Percentiles rank a stretch among this genome's conserved stretches.
phyloP scores from a whole-genome alignment of 2,888 invertebrate genomes.

The Coenonympha arcania region DNA sequence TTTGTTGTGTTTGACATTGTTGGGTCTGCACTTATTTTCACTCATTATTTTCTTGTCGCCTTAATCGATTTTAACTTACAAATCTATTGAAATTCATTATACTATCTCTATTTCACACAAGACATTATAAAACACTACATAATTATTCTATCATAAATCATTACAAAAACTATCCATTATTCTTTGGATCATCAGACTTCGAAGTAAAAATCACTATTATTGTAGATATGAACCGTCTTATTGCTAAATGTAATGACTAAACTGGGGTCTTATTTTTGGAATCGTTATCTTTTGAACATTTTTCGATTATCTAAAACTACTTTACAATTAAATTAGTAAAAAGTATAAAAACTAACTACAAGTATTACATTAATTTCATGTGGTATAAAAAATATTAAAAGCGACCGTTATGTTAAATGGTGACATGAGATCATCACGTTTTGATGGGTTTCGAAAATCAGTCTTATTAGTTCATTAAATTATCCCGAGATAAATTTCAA shows the following conservation, averaged over 20 bases:
- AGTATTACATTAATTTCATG: slow-evolving; percentile 13
- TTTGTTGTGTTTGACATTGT: no score
- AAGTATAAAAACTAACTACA: slow-evolving; percentile 21
- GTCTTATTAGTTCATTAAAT: slow-evolving; percentile 21
- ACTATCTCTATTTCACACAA: slow-evolving; percentile 23
- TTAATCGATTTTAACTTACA: no score
- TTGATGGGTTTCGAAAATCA: slow-evolving; percentile 23
- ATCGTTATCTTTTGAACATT: slow-evolving; percentile 13
- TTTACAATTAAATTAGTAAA: slow-evolving; percentile 21
- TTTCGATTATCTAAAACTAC: slow-evolving; percentile 14
- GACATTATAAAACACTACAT: slow-evolving; percentile 25
- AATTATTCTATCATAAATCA: slow-evolving; percentile 18
- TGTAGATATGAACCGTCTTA: slow-evolving; percentile 30
- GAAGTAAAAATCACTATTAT: slow-evolving; percentile 41
- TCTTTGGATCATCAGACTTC: slow-evolving; percentile 57
- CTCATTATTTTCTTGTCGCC: no score
- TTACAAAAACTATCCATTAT: slow-evolving; percentile 33
- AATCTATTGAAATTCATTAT: slow-evolving; percentile 1
- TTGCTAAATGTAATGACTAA: slow-evolving; percentile 15
- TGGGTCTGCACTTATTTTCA: no score
- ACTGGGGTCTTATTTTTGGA: slow-evolving; percentile 14
- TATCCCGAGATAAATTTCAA: slow-evolving; percentile 11
- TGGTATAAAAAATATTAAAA: slow-evolving; percentile 15
- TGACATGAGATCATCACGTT: slow-evolving; percentile 20
- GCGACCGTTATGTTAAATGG: slow-evolving; percentile 13